phyloP scores from a whole-genome alignment of 2,888 invertebrate species.

The Argyra leucocephala region DNA sequence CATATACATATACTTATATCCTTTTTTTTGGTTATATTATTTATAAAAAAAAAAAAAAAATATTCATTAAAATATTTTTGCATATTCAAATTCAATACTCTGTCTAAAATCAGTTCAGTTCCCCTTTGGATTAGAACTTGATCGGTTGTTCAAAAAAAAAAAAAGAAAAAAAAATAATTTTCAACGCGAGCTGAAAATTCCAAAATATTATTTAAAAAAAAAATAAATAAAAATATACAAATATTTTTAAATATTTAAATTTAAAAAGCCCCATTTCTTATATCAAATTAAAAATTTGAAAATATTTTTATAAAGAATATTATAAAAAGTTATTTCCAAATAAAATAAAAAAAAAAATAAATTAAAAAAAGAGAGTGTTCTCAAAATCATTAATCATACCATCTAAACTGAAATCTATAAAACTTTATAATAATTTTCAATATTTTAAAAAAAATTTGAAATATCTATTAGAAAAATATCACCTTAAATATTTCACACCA shows the following conservation, averaged over 20 bases:
- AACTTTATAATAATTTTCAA: neutral
- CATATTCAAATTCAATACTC: slow-evolving; percentile 10
- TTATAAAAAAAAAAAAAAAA: no score
- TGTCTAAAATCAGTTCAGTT: slow-evolving; percentile 20
- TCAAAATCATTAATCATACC: neutral
- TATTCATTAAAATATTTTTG: neutral
- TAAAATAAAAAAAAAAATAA: neutral
- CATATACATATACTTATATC: no score
- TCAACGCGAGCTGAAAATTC: slow-evolving; percentile 10
- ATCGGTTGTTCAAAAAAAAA: slow-evolving; percentile 16
- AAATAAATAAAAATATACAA: neutral
- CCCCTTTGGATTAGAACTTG: slow-evolving; percentile 21
- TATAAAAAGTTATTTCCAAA: slow-evolving; percentile 6
- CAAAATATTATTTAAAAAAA: neutral
- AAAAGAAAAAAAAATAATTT: slow-evolving; percentile 4
- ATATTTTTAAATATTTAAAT: neutral
- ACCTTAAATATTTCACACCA: slow-evolving; percentile 8
- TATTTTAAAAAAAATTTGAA: neutral
- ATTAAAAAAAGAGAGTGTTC: neutral
- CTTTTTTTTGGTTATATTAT: no score
- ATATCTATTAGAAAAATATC: slow-evolving; percentile 7
- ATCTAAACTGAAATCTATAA: neutral
- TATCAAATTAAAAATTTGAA: neutral
- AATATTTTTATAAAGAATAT: neutral
- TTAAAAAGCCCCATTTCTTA: neutral